Conservation (phyloP, 2,888 invertebrate genomes). For the Leptogaster cylindrica region DNA sequence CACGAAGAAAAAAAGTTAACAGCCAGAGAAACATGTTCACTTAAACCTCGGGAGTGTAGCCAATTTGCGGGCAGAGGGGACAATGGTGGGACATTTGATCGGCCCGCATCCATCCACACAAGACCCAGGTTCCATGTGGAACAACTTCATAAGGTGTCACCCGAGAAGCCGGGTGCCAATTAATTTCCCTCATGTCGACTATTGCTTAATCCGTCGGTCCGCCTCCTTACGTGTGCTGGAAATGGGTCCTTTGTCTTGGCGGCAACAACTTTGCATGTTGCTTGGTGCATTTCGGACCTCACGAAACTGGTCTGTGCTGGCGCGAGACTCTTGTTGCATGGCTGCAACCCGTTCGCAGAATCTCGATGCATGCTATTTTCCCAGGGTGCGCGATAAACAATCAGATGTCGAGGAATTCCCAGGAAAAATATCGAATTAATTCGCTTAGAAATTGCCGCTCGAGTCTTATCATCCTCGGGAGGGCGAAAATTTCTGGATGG, state of each 20-base stretch:
- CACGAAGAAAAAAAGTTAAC: no score
- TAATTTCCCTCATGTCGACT: slow-evolving; percentile 24
- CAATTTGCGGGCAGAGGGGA: neutral
- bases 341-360: slow-evolving; percentile 2
- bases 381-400: slow-evolving; percentile 6
- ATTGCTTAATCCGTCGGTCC: slow-evolving; percentile 24
- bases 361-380: slow-evolving; percentile 14
- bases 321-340: neutral
- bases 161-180: slow-evolving; percentile 27
- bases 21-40: slow-evolving; percentile 17
- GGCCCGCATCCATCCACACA: no score
- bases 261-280: slow-evolving; percentile 1
- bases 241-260: slow-evolving; percentile 22
- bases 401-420: neutral
- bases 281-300: neutral
- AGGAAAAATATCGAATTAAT: slow-evolving; percentile 10
- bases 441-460: slow-evolving; percentile 9
- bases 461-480: slow-evolving; percentile 9
- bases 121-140: no score
- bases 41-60: no score
- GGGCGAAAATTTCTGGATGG: no score
- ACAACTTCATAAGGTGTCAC: slow-evolving; percentile 35
- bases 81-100: neutral
- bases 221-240: slow-evolving; percentile 30
- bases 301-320: neutral